Percentiles rank a stretch among this genome's conserved stretches.
phyloP scores from a whole-genome alignment of 2,797 vertebrate species.

The Phrynocephalus vlangalii region DNA sequence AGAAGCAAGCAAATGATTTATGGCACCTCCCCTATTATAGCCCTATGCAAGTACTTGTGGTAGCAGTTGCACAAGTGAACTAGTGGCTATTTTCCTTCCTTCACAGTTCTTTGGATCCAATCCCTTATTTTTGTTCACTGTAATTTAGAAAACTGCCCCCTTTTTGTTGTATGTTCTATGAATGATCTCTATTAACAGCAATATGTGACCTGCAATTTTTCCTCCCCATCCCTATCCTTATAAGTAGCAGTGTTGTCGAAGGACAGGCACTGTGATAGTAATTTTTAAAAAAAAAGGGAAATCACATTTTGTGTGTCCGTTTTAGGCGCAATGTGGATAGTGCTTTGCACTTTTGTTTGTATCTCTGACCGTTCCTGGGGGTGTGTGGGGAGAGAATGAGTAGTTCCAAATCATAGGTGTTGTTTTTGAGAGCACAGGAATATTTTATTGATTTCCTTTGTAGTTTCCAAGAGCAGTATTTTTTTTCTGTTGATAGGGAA shows the following conservation, averaged over 20 bases:
- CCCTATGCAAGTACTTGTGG: not conserved
- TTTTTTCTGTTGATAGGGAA: constrained; percentile 76
- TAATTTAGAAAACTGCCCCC: not conserved
- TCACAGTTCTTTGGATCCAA: constrained; percentile 5
- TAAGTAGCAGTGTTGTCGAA: constrained; percentile 31
- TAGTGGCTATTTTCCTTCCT: not conserved
- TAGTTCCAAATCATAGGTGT: constrained; percentile 66
- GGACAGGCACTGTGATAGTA: constrained; percentile 57
- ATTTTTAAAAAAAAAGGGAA: constrained; percentile 58
- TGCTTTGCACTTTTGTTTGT: constrained; percentile 57
- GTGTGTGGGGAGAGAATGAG: constrained; percentile 50
- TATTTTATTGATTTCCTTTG: constrained; percentile 71
- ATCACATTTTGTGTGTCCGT: not conserved
- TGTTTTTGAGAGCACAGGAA: constrained; percentile 62
- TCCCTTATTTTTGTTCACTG: not conserved
- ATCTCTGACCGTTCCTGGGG: constrained; percentile 66
- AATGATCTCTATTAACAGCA: constrained; percentile 40
- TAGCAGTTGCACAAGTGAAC: not conserved
- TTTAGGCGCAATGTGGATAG: constrained; percentile 45
- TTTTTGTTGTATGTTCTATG: constrained; percentile 60
- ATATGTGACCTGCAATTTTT: constrained; percentile 28
- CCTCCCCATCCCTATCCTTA: constrained; percentile 46
- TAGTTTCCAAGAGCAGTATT: constrained; percentile 70
- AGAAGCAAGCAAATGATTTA: not conserved
- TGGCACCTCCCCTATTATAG: not conserved